Conservation (phyloP, 2,113 vertebrate genomes). For the Marmota flaviventris region DNA sequence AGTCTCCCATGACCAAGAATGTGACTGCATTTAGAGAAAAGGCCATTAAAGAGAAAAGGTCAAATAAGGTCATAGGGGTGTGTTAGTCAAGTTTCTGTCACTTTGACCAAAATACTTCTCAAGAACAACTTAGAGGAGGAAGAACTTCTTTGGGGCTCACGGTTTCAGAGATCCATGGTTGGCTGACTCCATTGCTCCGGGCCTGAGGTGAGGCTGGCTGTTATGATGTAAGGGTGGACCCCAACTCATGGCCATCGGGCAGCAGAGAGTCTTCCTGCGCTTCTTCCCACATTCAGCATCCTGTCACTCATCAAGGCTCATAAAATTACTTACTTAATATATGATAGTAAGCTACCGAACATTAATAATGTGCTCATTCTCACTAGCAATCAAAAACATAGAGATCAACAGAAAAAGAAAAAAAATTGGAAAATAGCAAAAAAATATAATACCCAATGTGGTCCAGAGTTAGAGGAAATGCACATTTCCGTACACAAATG, state of each 20-base stretch:
- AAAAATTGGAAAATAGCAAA: not conserved
- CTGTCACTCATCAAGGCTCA: not conserved
- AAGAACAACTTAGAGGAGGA: too few species aligned
- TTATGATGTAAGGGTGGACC: too few species aligned
- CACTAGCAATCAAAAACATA: not conserved
- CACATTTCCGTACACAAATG: not conserved
- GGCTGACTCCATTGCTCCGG: too few species aligned
- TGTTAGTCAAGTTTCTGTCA: too few species aligned
- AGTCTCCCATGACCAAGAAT: not conserved
- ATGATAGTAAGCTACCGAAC: not conserved
- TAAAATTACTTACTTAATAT: not conserved
- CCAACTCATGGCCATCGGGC: too few species aligned
- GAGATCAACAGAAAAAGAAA: not conserved
- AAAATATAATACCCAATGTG: not conserved
- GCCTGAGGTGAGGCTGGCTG: too few species aligned
- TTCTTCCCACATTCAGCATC: not conserved
- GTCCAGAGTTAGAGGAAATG: not conserved
- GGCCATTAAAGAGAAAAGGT: not conserved
- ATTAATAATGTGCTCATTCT: not conserved
- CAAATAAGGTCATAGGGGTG: not conserved
- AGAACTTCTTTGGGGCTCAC: too few species aligned
- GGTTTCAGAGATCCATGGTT: too few species aligned
- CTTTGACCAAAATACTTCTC: too few species aligned
- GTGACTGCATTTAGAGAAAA: not conserved
- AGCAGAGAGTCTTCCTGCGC: not conserved